Evolutionary conservation across 2,888 invertebrate species (phyloP).

Genomic region (Orthosia cruda): DNA sequence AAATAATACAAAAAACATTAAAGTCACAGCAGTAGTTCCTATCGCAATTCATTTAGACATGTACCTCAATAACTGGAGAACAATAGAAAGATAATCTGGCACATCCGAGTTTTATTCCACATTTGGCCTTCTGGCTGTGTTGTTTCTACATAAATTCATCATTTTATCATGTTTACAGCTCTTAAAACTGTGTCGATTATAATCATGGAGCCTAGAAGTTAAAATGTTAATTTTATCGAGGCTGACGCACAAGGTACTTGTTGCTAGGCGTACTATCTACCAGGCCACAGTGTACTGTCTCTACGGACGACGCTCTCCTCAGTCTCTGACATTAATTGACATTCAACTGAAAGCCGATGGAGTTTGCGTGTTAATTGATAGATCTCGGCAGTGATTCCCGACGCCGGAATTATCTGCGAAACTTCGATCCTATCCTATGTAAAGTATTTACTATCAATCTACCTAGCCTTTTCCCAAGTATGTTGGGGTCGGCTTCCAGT

Average conservation of each 20-base stretch:
- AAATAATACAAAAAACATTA: slow-evolving; percentile 28
- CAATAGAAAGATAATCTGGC: slow-evolving; percentile 65
- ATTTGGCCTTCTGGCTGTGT: slow-evolving; percentile 55
- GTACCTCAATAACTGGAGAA: slow-evolving; percentile 51
- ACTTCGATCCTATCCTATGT: slow-evolving; percentile 56
- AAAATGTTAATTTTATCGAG: slow-evolving; percentile 55
- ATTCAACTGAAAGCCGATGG: slow-evolving; percentile 85
- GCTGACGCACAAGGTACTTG: slow-evolving; percentile 59
- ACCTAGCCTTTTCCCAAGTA: too few species aligned
- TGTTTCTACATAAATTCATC: slow-evolving; percentile 52
- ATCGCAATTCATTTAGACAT: slow-evolving; percentile 42
- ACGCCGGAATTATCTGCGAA: slow-evolving; percentile 68
- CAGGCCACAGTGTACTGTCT: slow-evolving; percentile 69
- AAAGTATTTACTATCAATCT: too few species aligned
- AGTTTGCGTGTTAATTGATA: slow-evolving; percentile 88
- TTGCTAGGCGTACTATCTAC: slow-evolving; percentile 67
- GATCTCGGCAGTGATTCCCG: slow-evolving; percentile 81
- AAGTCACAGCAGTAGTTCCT: slow-evolving; percentile 48
- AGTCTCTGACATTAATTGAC: slow-evolving; percentile 86
- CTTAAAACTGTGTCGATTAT: slow-evolving; percentile 48
- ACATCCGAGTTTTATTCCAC: slow-evolving; percentile 56
- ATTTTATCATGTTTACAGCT: slow-evolving; percentile 59
- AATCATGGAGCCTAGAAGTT: slow-evolving; percentile 44
- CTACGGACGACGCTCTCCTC: slow-evolving; percentile 73
- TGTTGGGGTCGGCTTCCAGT: too few species aligned